These are phyloP conservation scores for Leptopilina myrica DNA, from an alignment of 2,888 invertebrate genomes.

Conservation along the genomic window DNA sequence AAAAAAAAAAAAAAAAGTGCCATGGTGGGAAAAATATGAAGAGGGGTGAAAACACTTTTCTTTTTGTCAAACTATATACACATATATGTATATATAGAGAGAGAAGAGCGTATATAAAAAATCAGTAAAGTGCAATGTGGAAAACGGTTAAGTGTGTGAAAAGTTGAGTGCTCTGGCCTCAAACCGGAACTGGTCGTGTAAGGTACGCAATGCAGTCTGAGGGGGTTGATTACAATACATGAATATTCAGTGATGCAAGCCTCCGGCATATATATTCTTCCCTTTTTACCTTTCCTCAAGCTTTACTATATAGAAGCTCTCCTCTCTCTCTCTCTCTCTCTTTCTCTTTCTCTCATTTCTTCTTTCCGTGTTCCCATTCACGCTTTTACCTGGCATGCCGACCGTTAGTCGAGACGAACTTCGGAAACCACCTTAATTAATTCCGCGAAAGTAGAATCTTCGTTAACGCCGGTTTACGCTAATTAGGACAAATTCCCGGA, in stretches of 20 bases:
- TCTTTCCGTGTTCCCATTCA: constrained; percentile 9
- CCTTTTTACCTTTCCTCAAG: constrained; percentile 53
- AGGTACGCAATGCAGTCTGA: constrained; percentile 57
- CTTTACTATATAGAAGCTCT: constrained; percentile 42
- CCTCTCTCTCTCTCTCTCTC: neutral
- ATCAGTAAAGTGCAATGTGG: constrained; percentile 17
- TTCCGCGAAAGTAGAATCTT: constrained; percentile 70
- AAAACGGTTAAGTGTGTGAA: constrained; percentile 23
- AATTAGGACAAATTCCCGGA: constrained; percentile 67
- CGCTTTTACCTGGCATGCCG: constrained; percentile 24
- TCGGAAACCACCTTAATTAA: constrained; percentile 67
- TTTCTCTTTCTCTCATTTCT: neutral
- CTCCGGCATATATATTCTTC: constrained; percentile 59
- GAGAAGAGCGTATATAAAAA: neutral
- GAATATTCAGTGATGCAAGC: constrained; percentile 72
- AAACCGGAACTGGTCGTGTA: constrained; percentile 53
- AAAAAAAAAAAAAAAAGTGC: too few relatives aligned
- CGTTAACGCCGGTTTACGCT: constrained; percentile 69
- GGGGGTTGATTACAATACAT: constrained; percentile 74
- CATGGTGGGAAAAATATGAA: neutral
- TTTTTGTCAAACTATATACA: neutral
- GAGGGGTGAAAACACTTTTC: neutral
- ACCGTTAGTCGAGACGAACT: constrained; percentile 59
- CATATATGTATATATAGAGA: too few relatives aligned
- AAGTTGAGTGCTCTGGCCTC: constrained; percentile 31